Evolutionary conservation across 2,113 vertebrate genomes (phyloP), one percentile per base, ranked within the genome.

Genomic region (Brachirus orientalis): DNA sequence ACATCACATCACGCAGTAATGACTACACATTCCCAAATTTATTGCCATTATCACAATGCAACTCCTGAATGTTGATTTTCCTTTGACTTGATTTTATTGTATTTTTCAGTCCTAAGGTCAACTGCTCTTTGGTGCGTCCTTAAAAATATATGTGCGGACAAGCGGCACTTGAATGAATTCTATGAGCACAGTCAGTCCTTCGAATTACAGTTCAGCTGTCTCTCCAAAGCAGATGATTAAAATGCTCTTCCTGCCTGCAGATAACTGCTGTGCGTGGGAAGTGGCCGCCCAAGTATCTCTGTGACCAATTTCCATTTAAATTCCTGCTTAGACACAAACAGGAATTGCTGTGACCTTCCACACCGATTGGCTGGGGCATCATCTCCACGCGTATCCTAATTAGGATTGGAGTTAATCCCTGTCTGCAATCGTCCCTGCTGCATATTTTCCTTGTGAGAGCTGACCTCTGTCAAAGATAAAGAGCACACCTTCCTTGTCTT

Each of bases 381-480:
- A 80, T 89, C 83, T 86, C 63, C 76, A 70, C 41, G 70, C 70
- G 10, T 75, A 62, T 55, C 56, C 4, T 89, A 92, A 91, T 92
- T 91, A 91, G 88, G 84, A 77, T 66, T 53, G 56, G 65, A 84
- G 68, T 83, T 90, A 92, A 92, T 93, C 91, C 89, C 83, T 81
- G 77, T 87, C 78, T 79, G 78, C 68, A 74, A n/a, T 88, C 28
- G 69, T 89, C 83, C 75, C 75, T n/a, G 56, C 79, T 83, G 77
- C 69, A 86, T 78, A 80, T 73, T 87, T 88, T 85, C 81, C 77
- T 76, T 73, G 64, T 50, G 62, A 79, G 80, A 81, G 63, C 57
- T 90, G 89, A 92, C 90, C 90, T 91, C 85, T 62, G 83, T 86
- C 69, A 20, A 13, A 90, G 90, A 92, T 92, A 89, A 91, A 84